Evolutionary conservation across 2,797 vertebrate genomes (phyloP), one percentile per base, ranked within the genome.

Genomic region (Muraenolepis orangiensis): DNA sequence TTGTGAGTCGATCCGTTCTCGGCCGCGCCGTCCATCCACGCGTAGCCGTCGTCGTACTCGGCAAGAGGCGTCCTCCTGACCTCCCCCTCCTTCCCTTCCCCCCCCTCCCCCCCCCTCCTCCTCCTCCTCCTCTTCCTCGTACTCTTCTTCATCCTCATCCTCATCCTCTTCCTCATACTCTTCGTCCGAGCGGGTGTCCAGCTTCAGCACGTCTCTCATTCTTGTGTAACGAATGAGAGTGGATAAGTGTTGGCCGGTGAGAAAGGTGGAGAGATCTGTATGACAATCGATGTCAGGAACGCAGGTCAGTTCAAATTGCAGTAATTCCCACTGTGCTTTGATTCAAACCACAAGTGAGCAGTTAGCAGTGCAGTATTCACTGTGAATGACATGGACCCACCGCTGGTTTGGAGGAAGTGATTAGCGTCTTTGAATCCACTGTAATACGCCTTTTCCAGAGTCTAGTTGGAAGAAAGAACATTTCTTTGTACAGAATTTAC

Each of bases 391-490:
- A 29, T 23, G 26, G 67, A 94, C 94, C 89, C 81, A 97, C 95
- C 93, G 70, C 93, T 94, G 69, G 81, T 86, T 70, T 88, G 90
- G 16, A 98, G 91, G 86, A 95, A 98, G 7, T 86, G 36, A 72
- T 92, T 77, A 0, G 93, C 90, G 57, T 98, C 96, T 76, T 94
- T 94, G 76, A 96, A 96, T 11, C 97, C 97, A 2, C 86, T 92
- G 79, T 91, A 86, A 78, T 93, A 96, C 26, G 96, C 95, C 73
- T 95, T 83, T 0, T 95, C 93, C 74, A 97, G 76, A 72, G 86
- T 84, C 97, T 98, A 80, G 42, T 61, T 12, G 66, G 28, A 16
- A 31, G 28, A 64, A 10, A 38, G 5, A 64, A 64, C 5, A 11
- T 12, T 26, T n/a, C n/a, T n/a, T 2, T 8, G 20, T 11, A 23